These are phyloP conservation scores for Atherinosoma microstoma DNA, from an alignment of 2,797 vertebrate genomes.

Conservation along the genomic window DNA sequence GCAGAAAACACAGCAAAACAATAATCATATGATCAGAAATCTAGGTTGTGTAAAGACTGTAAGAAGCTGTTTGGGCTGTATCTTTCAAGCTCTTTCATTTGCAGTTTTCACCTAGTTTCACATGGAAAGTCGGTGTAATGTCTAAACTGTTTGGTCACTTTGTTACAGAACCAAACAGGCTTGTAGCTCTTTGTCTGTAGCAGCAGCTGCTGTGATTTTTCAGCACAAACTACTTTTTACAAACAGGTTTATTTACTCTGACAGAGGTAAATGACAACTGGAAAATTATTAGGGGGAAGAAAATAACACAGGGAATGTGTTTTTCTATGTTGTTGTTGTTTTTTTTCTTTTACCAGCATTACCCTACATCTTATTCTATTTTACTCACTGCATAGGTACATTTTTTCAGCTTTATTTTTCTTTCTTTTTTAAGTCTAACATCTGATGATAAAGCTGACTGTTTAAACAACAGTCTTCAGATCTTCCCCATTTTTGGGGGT, in stretches of 20 bases:
- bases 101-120: constrained; percentile 42
- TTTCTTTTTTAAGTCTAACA: not conserved
- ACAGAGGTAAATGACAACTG: not conserved
- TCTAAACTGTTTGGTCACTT: constrained; percentile 43
- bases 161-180: constrained; percentile 47
- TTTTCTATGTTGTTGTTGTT: too few species aligned
- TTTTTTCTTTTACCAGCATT: not conserved
- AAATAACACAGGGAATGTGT: not conserved
- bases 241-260: constrained; percentile 33
- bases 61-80: constrained; percentile 44
- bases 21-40: constrained; percentile 72
- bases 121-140: constrained; percentile 29
- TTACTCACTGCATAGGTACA: not conserved
- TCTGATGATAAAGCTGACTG: not conserved
- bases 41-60: constrained; percentile 57
- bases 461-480: not conserved
- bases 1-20: constrained; percentile 66
- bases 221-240: constrained; percentile 23
- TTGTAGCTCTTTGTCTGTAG: constrained; percentile 7
- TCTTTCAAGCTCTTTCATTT: constrained; percentile 43
- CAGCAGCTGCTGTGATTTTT: constrained; percentile 19
- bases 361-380: not conserved
- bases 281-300: constrained; percentile 12
- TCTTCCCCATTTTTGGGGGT: not conserved
- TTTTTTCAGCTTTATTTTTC: not conserved